Evolutionary conservation across 2,888 invertebrate genomes (phyloP), one percentile per base, ranked within the genome.

Genomic region (Chrysolina americana): DNA sequence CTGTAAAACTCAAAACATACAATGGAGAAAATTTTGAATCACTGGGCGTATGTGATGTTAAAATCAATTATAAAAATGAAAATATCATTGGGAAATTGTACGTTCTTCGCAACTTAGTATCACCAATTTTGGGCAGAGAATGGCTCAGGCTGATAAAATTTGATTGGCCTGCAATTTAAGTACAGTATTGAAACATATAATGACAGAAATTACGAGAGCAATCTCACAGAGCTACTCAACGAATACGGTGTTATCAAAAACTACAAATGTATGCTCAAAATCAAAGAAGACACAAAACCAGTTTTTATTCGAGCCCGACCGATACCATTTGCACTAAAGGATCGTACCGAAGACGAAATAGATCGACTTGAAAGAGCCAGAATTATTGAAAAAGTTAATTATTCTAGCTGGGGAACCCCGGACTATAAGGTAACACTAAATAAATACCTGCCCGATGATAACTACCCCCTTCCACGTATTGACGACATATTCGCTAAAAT

Each of bases 1-100:
- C n/a, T 41, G 53, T 62, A 44, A n/a, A 41, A 44, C 41, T 70
- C 5, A 59, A 47, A 8, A 70, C 63, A 8, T 62, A 70, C 63
- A 70, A 47, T 23, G 70, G 70, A 2, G 47, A 63, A 63, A 48
- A 19, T 15, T 23, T 70, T 15, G 21, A 44, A n/a, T 47, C 70
- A 23, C 9, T 63, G 11, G 63, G 70, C 41, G 63, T 41, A 41
- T 36, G 41, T 17, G 4, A 64, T 64, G 64, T 64, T 11, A 13
- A 36, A 19, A 19, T 64, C n/a, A 56, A 56, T 17, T 23, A 56
- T 17, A 56, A 56, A 56, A 56, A 23, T 17, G 19, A 23, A 21
- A 19, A 56, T 56, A 13, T 2, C 4, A 13, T 56, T 21, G 56
- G 21, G 4, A 56, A 9, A 62, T 23, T 62, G 15, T 62, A 21